Evolutionary conservation across 2,113 vertebrate genomes (phyloP).

Genomic region (Suricata suricatta): DNA sequence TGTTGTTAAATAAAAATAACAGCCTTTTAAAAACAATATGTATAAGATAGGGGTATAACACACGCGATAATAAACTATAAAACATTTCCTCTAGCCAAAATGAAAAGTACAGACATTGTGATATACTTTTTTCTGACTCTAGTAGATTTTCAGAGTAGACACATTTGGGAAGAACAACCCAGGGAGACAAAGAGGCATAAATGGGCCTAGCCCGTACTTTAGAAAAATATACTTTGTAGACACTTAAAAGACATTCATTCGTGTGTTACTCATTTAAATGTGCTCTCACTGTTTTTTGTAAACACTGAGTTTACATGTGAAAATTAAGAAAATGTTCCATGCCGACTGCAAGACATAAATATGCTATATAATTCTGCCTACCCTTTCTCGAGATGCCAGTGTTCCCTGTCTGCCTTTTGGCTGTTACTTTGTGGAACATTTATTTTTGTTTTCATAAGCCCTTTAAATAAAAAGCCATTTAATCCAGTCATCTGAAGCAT

Average conservation of each 20-base stretch:
- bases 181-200: neutral
- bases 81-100: neutral
- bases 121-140: neutral
- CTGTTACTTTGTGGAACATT: slow-evolving; percentile 41
- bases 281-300: neutral
- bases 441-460: slow-evolving; percentile 34
- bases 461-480: slow-evolving; percentile 57
- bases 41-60: neutral
- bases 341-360: neutral
- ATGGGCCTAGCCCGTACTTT: neutral
- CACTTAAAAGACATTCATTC: neutral
- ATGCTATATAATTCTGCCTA: neutral
- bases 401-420: slow-evolving; percentile 24
- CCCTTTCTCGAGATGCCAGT: neutral
- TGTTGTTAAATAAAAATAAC: neutral
- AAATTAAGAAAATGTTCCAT: neutral
- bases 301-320: neutral
- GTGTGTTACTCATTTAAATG: neutral
- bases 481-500: slow-evolving; percentile 62
- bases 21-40: neutral
- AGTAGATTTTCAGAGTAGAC: neutral
- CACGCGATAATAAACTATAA: neutral
- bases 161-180: neutral
- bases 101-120: neutral
- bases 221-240: neutral